These are phyloP conservation scores for Petrophora chlorosata DNA, from an alignment of 2,888 invertebrate genomes.

Conservation along the genomic window DNA sequence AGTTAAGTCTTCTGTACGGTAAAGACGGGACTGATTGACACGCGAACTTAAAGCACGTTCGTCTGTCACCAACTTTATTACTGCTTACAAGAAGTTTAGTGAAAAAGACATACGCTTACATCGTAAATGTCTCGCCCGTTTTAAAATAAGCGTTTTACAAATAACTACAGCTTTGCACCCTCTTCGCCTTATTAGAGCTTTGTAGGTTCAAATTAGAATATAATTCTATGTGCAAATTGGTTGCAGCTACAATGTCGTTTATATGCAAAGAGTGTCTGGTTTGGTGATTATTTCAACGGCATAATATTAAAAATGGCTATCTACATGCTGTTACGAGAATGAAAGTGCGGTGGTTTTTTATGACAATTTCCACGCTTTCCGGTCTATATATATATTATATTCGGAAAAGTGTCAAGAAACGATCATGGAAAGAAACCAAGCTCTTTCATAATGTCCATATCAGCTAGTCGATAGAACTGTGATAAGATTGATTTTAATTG, in stretches of 20 bases:
- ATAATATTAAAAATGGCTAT: slow-evolving; percentile 34
- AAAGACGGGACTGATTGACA: too few species aligned
- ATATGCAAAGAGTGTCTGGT: slow-evolving; percentile 10
- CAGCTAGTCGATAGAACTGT: too few species aligned
- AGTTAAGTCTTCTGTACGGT: too few species aligned
- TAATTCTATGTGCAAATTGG: slow-evolving; percentile 6
- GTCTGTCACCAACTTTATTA: slow-evolving; percentile 47
- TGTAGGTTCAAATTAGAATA: slow-evolving; percentile 14
- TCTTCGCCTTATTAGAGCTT: slow-evolving; percentile 21
- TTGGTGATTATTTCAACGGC: slow-evolving; percentile 5
- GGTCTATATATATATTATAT: too few species aligned
- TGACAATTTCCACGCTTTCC: too few species aligned
- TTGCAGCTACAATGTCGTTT: slow-evolving; percentile 5
- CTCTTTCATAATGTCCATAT: too few species aligned
- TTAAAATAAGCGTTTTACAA: slow-evolving; percentile 59
- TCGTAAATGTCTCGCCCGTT: slow-evolving; percentile 59
- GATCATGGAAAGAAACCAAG: too few species aligned
- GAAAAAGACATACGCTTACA: slow-evolving; percentile 54
- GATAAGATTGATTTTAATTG: too few species aligned
- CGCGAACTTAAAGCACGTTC: slow-evolving; percentile 6
- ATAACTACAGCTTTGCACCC: slow-evolving; percentile 45
- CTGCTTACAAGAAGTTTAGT: slow-evolving; percentile 58
- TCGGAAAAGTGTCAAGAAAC: too few species aligned
- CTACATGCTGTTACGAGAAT: slow-evolving; percentile 19
- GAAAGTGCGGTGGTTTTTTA: too few species aligned